Evolutionary conservation across 2,113 vertebrate genomes (phyloP).

Genomic region (Eulemur macaco): DNA sequence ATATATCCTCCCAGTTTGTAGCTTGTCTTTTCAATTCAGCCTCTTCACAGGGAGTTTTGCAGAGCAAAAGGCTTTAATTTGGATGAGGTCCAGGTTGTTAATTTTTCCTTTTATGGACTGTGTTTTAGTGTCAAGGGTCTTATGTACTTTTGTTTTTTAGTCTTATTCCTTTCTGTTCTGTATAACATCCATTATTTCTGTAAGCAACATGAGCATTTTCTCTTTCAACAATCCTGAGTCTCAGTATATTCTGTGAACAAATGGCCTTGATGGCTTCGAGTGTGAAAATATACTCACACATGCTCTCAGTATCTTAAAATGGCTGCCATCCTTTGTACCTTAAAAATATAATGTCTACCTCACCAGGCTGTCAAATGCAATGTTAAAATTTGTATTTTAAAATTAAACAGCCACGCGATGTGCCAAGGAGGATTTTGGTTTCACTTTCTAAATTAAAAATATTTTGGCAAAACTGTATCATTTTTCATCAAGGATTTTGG

Average conservation of each 20-base stretch:
- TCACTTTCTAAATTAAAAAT: conserved; percentile 69
- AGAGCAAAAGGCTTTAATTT: conserved; percentile 48
- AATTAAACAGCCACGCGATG: conserved; percentile 15
- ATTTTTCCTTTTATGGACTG: background rate
- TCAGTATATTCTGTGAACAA: conserved; percentile 45
- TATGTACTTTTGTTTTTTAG: conserved; percentile 19
- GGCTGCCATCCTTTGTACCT: conserved; percentile 30
- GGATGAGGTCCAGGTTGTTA: conserved; percentile 9
- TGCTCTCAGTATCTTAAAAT: conserved; percentile 47
- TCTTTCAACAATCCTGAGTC: background rate
- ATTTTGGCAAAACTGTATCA: conserved; percentile 31
- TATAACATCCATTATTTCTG: background rate
- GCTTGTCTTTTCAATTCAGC: background rate
- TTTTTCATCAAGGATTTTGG: conserved; percentile 11
- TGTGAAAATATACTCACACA: background rate
- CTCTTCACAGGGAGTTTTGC: background rate
- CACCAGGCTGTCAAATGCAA: background rate
- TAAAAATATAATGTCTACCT: conserved; percentile 19
- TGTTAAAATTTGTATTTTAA: conserved; percentile 42
- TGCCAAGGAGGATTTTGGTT: conserved; percentile 56
- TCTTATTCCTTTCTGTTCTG: conserved; percentile 29
- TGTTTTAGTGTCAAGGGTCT: conserved; percentile 34
- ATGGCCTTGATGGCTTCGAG: background rate
- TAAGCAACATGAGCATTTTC: conserved; percentile 9
- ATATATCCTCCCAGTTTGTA: background rate